Evolutionary conservation across 2,888 invertebrate genomes (phyloP), one percentile per base, ranked within the genome.

Genomic region (Ochropacha duplaris): DNA sequence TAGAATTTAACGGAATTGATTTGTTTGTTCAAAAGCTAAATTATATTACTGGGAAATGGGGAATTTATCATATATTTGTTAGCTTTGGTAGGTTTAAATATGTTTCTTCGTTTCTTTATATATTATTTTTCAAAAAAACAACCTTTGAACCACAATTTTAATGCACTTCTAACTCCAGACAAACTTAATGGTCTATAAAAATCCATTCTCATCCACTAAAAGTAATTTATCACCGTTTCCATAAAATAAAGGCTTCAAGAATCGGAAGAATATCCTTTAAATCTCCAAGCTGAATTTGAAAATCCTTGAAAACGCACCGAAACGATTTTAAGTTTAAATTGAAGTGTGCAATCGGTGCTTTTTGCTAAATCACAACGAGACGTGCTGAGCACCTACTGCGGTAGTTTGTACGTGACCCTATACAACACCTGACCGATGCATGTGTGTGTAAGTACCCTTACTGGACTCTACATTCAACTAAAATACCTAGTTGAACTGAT

Each of bases 291-390:
- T 44, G 44, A 44, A 44, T 44, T n/a, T 44, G 19, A 44, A 44
- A 44, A 44, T 44, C 44, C 44, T 19, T 44, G 44, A 19, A 44
- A 44, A 44, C 2, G 39, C 39, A 14, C 16, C 6, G 39, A 39
- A 39, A 0, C 39, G 39, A 39, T 39, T 39, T 39, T 4, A 16
- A 39, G 4, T 39, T 39, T 65, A 65, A 66, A 74, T 71, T 61
- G 52, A 58, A 65, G 55, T 61, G 55, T n/a, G n/a, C 61, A 63
- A 44, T 57, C 50, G 54, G 22, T 50, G 28, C 26, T 54, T 60
- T 57, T 57, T 62, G 55, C 44, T 54, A 59, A 61, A 59, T 57
- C 59, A 55, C 49, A 34, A 39, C 39, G 26, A 8, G 28, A 19
- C 59, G 55, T 22, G 52, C 19, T 54, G 55, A 51, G 54, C 12